These are phyloP conservation scores for Chrysocyon brachyurus DNA, from an alignment of 2,797 vertebrate genomes.

Conservation along the genomic window DNA sequence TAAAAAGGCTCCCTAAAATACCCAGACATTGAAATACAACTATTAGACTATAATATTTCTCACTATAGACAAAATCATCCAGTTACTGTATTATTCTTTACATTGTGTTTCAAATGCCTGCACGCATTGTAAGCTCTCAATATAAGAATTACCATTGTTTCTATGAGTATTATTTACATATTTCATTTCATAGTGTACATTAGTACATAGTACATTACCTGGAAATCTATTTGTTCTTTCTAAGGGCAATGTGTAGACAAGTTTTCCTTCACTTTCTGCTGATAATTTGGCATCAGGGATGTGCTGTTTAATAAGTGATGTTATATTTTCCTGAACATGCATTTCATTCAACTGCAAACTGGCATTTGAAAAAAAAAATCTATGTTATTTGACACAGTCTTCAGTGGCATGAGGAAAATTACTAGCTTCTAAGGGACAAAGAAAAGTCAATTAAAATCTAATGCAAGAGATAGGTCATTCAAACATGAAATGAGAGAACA, in stretches of 20 bases:
- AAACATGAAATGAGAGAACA: background rate
- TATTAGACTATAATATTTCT: background rate
- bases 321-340: constrained; percentile 88
- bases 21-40: background rate
- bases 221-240: constrained; percentile 94
- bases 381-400: background rate
- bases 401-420: background rate
- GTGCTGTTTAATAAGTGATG: constrained; percentile 90
- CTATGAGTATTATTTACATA: background rate
- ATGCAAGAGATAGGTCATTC: background rate
- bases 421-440: background rate
- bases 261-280: constrained; percentile 91
- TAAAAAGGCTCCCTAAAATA: background rate
- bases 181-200: background rate
- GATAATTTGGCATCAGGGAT: constrained; percentile 92
- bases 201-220: constrained; percentile 87
- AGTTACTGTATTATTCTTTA: background rate
- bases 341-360: constrained; percentile 93
- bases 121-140: background rate
- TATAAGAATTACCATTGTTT: background rate
- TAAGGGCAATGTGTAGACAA: constrained; percentile 94
- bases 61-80: background rate
- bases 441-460: constrained; percentile 18
- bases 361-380: constrained; percentile 9
- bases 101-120: background rate